Evolutionary conservation across 2,113 vertebrate genomes (phyloP).

Genomic region (Suncus etruscus): DNA sequence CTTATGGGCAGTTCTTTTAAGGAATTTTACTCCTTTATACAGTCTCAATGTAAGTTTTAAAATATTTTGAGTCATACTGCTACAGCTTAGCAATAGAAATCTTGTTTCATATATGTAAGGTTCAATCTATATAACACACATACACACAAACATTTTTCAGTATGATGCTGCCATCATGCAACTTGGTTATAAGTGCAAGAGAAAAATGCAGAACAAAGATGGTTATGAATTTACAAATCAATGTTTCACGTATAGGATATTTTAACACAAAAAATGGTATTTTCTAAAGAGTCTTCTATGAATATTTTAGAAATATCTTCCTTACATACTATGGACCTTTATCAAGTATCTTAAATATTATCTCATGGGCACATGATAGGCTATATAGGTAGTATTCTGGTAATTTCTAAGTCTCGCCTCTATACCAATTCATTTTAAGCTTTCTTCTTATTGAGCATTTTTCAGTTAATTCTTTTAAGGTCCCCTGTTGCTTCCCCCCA

Average conservation of each 20-base stretch:
- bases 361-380: not conserved
- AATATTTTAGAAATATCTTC: not conserved
- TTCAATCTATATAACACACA: too few species aligned
- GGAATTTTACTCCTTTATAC: not conserved
- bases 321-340: not conserved
- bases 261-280: not conserved
- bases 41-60: not conserved
- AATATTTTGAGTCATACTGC: too few species aligned
- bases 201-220: constrained; percentile 18
- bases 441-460: not conserved
- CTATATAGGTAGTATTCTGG: not conserved
- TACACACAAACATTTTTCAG: not conserved
- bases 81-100: too few species aligned
- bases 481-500: not conserved
- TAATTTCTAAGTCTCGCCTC: not conserved
- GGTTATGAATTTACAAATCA: not conserved
- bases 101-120: too few species aligned
- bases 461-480: not conserved
- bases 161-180: not conserved
- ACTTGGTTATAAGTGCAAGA: not conserved
- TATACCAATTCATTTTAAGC: not conserved
- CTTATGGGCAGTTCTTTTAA: not conserved
- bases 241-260: not conserved
- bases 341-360: not conserved
- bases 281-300: not conserved